A percentile compares a stretch with the other conserved stretches of the same genome.
These are phyloP conservation scores for Cyanocitta stelleri DNA, from an alignment of 2,113 vertebrate genomes.

Conservation along the genomic window DNA sequence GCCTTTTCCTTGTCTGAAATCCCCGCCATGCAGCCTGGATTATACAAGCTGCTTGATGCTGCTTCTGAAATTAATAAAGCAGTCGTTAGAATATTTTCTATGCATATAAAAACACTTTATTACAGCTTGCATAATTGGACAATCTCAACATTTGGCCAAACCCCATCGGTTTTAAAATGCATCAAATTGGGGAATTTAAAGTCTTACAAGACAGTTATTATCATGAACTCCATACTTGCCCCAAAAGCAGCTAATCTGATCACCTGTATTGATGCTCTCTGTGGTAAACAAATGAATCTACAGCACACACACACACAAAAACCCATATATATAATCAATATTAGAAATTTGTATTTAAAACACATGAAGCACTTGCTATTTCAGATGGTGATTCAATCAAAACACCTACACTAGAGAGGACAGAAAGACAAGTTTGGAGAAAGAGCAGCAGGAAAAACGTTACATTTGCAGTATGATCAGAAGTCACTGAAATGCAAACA, in stretches of 20 bases:
- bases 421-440: not conserved
- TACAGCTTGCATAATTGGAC: not conserved
- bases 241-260: not conserved
- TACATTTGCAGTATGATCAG: not conserved
- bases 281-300: not conserved
- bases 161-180: not conserved
- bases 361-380: not conserved
- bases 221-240: not conserved
- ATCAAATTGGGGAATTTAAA: not conserved
- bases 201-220: not conserved
- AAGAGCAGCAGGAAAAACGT: not conserved
- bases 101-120: not conserved
- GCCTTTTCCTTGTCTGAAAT: conserved; percentile 80
- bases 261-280: not conserved
- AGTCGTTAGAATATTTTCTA: not conserved
- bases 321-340: not conserved
- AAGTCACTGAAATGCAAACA: not conserved
- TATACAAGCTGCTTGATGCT: conserved; percentile 78
- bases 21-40: conserved; percentile 91
- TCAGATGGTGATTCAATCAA: not conserved
- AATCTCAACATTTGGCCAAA: not conserved
- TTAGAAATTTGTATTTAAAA: not conserved
- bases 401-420: not conserved
- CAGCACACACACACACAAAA: not conserved
- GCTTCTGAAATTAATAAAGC: conserved; percentile 72